phyloP scores from a whole-genome alignment of 2,797 vertebrate species.

The Falco novaeseelandiae region DNA sequence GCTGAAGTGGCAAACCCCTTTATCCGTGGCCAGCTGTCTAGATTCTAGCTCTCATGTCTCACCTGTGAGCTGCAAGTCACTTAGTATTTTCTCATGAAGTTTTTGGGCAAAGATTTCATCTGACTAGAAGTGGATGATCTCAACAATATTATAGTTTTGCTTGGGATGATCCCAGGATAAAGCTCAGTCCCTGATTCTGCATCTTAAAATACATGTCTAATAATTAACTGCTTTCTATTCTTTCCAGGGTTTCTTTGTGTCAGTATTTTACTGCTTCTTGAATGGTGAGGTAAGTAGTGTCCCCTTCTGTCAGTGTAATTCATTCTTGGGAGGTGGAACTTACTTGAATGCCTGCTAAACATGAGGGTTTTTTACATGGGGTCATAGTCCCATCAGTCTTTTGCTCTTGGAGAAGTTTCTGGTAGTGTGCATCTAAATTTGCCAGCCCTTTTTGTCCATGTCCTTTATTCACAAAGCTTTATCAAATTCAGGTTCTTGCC shows the following conservation, averaged over 20 bases:
- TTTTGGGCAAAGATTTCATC: background rate
- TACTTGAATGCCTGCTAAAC: background rate
- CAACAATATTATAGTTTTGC: background rate
- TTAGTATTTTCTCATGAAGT: background rate
- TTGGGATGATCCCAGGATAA: background rate
- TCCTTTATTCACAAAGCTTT: background rate
- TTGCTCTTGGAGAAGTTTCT: background rate
- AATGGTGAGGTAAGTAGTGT: conserved; percentile 92
- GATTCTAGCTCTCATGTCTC: background rate
- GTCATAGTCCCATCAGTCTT: background rate
- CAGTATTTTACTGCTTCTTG: conserved; percentile 98
- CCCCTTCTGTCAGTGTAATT: background rate
- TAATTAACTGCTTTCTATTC: background rate
- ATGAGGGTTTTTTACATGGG: background rate
- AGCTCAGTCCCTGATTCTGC: background rate
- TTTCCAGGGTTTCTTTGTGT: conserved; percentile 94
- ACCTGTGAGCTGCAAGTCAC: background rate
- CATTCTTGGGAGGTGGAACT: background rate
- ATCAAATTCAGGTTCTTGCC: background rate
- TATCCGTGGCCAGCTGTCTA: background rate
- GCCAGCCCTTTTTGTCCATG: background rate
- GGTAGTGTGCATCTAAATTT: background rate
- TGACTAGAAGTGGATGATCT: background rate
- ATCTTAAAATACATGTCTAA: background rate
- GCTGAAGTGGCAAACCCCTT: background rate